A percentile compares a stretch with the other conserved stretches of the same genome.
phyloP scores from a whole-genome alignment of 2,113 vertebrate genomes.

The Vulpes lagopus region DNA sequence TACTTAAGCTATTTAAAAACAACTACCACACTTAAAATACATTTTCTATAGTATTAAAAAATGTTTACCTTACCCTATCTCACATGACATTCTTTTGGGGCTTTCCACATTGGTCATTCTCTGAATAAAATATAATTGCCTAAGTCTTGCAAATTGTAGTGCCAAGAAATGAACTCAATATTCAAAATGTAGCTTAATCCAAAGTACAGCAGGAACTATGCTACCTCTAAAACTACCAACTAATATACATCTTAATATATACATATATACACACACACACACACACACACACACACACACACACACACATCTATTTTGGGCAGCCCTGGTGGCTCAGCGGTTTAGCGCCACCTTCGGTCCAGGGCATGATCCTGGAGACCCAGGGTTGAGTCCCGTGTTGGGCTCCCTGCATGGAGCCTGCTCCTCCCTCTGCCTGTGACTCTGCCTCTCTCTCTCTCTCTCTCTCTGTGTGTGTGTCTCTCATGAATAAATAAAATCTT shows the following conservation, averaged over 20 bases:
- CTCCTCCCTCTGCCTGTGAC: no score
- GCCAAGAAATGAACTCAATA: not conserved
- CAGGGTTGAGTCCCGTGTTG: no score
- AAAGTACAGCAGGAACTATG: slow-evolving; percentile 24
- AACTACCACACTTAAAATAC: not conserved
- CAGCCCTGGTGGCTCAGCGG: no score
- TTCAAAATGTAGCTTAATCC: not conserved
- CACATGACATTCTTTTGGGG: not conserved
- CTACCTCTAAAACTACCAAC: not conserved
- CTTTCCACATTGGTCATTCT: not conserved
- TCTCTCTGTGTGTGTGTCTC: no score
- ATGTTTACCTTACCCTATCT: not conserved
- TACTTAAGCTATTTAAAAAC: not conserved
- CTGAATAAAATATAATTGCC: slow-evolving; percentile 16
- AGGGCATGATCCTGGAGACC: no score
- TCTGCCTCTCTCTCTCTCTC: no score
- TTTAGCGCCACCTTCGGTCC: no score
- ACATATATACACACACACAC: no score
- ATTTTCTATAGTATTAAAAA: not conserved
- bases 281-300: no score
- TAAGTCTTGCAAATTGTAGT: not conserved
- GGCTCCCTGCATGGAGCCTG: no score
- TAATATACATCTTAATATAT: not conserved
- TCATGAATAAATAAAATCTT: no score
- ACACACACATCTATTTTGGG: no score